Conservation (phyloP, 2,888 invertebrate genomes). For the Petrolisthes cinctipes region DNA sequence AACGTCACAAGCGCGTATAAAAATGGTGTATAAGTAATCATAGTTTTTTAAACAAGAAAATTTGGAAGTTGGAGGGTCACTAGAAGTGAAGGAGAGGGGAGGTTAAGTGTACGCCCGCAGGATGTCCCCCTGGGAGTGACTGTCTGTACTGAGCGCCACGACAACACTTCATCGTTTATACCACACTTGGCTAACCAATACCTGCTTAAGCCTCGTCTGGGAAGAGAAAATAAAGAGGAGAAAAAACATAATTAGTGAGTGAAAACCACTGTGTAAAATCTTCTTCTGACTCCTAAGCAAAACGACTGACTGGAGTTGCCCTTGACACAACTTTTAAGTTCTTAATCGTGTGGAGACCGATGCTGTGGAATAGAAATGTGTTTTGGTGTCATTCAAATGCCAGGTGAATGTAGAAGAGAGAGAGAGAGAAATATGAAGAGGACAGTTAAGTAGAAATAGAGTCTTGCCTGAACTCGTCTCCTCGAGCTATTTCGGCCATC, state of each 20-base stretch:
- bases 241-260: slow-evolving; percentile 43
- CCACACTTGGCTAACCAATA: slow-evolving; percentile 34
- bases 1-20: not conserved
- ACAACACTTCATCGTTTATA: not conserved
- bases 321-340: not conserved
- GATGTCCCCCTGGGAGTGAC: not conserved
- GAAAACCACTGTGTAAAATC: not conserved
- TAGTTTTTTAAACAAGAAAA: not conserved
- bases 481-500: not conserved
- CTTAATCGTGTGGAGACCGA: not conserved
- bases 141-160: slow-evolving; percentile 23
- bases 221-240: slow-evolving; percentile 33
- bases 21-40: not conserved
- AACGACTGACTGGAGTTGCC: too few relatives aligned
- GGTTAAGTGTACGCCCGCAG: not conserved
- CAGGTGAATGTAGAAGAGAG: slow-evolving; percentile 5
- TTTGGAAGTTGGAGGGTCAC: not conserved
- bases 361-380: not conserved
- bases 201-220: slow-evolving; percentile 57
- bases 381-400: not conserved
- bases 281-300: too few relatives aligned
- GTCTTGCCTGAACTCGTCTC: not conserved
- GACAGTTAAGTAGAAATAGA: not conserved
- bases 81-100: not conserved
- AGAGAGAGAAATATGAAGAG: slow-evolving; percentile 5